Base-by-base conservation (phyloP, 2,888 invertebrate species). In the Fabriciana adippe region DNA sequence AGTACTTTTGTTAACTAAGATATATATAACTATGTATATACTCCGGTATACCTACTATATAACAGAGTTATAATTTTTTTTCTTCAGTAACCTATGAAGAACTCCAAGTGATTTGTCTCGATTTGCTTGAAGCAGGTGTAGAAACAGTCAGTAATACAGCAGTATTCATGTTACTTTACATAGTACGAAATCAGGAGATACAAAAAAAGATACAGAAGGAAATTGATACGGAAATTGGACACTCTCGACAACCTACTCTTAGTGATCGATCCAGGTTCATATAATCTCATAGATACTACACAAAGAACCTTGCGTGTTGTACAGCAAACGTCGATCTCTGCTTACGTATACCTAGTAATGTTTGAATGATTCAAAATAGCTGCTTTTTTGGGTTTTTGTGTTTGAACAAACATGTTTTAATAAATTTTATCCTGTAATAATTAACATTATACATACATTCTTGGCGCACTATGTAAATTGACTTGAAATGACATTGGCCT, bases 101-200 rank as follows among this genome's bases (percentile, higher is more conserved):
- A 53, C 82, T 92, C 5, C 86, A 89, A 80, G 88, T 91, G 0
- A 85, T 95, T 1, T 95, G 95, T 75, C 79, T 95, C 76, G 96
- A 96, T 76, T 84, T 96, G 66, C 93, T 96, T 35, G 93, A 95
- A 86, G 96, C 95, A 6, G 96, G 96, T 1, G 93, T 94, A 61
- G 95, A 96, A 82, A 96, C 96, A 0, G 95, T 95, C 0, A 94
- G 94, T 72, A 95, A 95, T 77, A 94, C 95, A 0, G 85, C 95
- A 13, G 93, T 93, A 1, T 95, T 94, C 76, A 90, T 94, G 66
- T 83, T 95, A 1, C 85, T 95, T 2, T 93, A 94, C 73, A 85
- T 95, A 71, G 87, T 94, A 0, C 82, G 93, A 55, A 88, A 95
- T 77, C 92, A 93, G 0, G 87, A 94, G 1, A 90, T 95, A 50